Base-by-base conservation (phyloP, 2,797 vertebrate genomes). In the Pyrrhura leucotis region DNA sequence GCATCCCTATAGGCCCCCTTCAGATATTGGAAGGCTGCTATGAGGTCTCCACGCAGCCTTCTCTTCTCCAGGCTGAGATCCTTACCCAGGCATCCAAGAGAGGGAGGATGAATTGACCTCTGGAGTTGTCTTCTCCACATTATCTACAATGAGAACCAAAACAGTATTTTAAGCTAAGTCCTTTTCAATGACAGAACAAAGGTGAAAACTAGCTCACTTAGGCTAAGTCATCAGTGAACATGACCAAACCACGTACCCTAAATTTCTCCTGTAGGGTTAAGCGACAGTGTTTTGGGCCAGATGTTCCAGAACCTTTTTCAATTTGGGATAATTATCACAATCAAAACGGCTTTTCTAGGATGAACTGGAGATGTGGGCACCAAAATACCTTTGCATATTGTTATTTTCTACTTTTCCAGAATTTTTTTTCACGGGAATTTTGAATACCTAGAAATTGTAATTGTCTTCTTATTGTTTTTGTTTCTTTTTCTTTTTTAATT, bases 381-480 rank as follows among this genome's bases (percentile, higher is more conserved):
- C 2, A 35, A 51, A 59, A 76, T 10, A n/a, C 25, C 0, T 2
- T 17, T 56, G 2, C 20, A 4, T 20, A 6, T 20, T 56, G 1
- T 21, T 77, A 12, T 79, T 79, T 88, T 37, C 13, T 39, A 17
- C 1, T 1, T 61, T n/a, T 26, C 13, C 58, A 42, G 0, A n/a
- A 4, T 5, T 8, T 2, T 68, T 72, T 85, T 54, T 26, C 23
- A 39, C 4, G 54, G 25, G 7, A 20, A 51, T 71, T 59, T 51
- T 58, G 26, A 39, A 35, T 25, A 7, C 3, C 16, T 5, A 40
- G 9, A 75, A 71, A 77, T 26, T 0, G 45, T 1, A 45, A 29
- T 3, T 53, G 12, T 0, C 2, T 39, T 10, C 2, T 17, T 37
- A 11, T 35, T 13, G 4, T 10, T 26, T 33, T 42, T 13, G 2